Percentiles rank a stretch among this genome's conserved stretches.
Evolutionary conservation across 2,888 invertebrate species (phyloP).

Genomic region (Thysanoteuthis rhombus): DNA sequence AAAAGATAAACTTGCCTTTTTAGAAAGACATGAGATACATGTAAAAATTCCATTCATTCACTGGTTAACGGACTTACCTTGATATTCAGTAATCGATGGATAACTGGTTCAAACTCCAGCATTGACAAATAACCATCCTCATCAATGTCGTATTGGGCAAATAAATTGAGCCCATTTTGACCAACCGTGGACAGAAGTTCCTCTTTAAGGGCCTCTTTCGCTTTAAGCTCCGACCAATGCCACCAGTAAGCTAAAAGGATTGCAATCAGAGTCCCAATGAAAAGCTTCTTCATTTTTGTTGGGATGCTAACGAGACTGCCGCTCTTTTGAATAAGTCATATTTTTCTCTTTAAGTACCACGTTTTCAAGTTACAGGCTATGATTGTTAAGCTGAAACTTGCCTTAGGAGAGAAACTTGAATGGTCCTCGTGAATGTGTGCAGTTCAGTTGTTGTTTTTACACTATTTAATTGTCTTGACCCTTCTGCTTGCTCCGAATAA

Average conservation of each 20-base stretch:
- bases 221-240: background rate
- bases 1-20: too few species aligned
- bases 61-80: conserved; percentile 44
- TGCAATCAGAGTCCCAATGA: background rate
- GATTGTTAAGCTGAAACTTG: too few species aligned
- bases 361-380: too few species aligned
- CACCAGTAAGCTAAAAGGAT: background rate
- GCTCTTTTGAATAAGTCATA: background rate
- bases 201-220: background rate
- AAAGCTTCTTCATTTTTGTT: background rate
- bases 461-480: too few species aligned
- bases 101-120: conserved; percentile 60
- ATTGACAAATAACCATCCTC: conserved; percentile 56
- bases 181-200: background rate
- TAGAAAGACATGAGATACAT: too few species aligned
- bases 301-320: background rate
- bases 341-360: too few species aligned
- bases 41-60: too few species aligned
- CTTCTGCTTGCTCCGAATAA: too few species aligned
- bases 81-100: conserved; percentile 46
- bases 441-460: too few species aligned
- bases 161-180: conserved; percentile 47
- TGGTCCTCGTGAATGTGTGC: too few species aligned
- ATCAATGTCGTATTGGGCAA: conserved; percentile 55
- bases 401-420: too few species aligned